Conservation (phyloP, 2,113 vertebrate genomes). For the Pollachius pollachius region DNA sequence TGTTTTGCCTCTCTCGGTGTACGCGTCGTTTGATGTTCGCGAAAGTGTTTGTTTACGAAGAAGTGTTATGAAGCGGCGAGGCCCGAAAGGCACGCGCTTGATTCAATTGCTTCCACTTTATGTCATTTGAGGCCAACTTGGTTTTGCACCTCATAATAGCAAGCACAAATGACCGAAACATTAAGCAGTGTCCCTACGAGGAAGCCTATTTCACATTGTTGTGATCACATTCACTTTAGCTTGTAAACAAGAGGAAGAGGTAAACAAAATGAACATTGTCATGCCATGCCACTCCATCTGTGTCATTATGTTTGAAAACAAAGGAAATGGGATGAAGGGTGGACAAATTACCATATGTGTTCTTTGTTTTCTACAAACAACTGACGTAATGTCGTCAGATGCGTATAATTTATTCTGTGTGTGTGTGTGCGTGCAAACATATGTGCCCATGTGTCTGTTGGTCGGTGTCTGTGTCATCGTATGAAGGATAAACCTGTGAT, state of each 20-base stretch:
- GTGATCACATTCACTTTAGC: constrained; percentile 17
- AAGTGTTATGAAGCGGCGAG: not conserved
- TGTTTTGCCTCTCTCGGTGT: not conserved
- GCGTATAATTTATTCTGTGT: too few species aligned
- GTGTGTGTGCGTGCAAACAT: not conserved
- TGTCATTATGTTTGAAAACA: too few species aligned
- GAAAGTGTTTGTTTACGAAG: constrained; percentile 13
- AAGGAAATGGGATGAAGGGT: too few species aligned
- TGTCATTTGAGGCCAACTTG: constrained; percentile 28
- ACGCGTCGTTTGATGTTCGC: constrained; percentile 1
- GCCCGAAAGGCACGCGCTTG: not conserved
- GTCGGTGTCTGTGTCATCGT: not conserved
- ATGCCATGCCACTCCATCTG: not conserved
- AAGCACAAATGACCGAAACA: constrained; percentile 19
- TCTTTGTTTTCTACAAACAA: too few species aligned
- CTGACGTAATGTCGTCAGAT: too few species aligned
- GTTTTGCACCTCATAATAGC: constrained; percentile 38
- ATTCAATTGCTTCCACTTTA: constrained; percentile 37
- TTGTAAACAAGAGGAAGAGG: not conserved
- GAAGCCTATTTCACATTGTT: constrained; percentile 6
- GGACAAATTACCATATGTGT: too few species aligned
- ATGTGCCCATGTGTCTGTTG: not conserved
- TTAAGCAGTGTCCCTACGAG: constrained; percentile 19
- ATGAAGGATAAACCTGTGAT: not conserved
- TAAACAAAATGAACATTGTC: constrained; percentile 18